Evolutionary conservation across 2,888 invertebrate genomes (phyloP).

Genomic region (Tetanocera ferruginea): DNA sequence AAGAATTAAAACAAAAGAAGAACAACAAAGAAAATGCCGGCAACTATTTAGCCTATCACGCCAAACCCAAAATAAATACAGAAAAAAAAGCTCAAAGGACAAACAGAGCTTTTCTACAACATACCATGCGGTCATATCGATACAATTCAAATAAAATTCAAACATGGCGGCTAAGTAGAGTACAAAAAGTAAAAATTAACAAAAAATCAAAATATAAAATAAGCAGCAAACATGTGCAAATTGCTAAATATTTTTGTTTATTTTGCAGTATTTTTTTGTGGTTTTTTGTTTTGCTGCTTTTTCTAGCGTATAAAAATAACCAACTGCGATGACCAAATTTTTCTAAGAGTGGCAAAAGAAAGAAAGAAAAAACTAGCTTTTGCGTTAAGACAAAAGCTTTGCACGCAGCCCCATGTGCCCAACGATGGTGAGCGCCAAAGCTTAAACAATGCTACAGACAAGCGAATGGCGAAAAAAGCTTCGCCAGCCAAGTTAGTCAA

Average conservation of each 20-base stretch:
- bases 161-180: neutral
- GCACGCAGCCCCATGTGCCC: neutral
- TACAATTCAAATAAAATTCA: neutral
- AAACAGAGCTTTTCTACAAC: neutral
- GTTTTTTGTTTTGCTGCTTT: neutral
- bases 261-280: neutral
- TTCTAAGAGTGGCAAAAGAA: neutral
- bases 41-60: too few relatives aligned
- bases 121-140: neutral
- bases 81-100: neutral
- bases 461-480: slow-evolving; percentile 50
- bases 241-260: neutral
- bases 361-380: neutral
- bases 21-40: neutral
- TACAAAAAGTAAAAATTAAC: neutral
- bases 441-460: too few relatives aligned
- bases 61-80: too few relatives aligned
- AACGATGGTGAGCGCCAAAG: too few relatives aligned
- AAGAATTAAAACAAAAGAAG: neutral
- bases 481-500: slow-evolving; percentile 64
- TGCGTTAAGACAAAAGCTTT: neutral
- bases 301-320: neutral
- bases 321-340: neutral
- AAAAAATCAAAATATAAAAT: neutral
- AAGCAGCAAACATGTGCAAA: neutral